Base-by-base conservation (phyloP, 2,113 vertebrate genomes). In the Melanostigma gelatinosum region DNA sequence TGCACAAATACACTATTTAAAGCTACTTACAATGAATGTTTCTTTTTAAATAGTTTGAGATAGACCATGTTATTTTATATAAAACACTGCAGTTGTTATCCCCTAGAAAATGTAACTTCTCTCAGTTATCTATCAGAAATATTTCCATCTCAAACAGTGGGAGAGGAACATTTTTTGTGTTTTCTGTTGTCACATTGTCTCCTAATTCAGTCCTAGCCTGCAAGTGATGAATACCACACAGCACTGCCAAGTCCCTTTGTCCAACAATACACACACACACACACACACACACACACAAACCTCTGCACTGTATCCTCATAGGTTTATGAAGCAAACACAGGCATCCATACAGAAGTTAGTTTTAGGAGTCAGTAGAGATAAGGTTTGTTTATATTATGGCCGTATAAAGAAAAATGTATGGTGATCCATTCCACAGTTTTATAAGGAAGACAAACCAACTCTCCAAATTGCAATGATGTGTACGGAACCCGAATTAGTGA, bases 161-260 rank as follows among this genome's bases (percentile, higher is more conserved):
- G n/a, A 69, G 38, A 74, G 8, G 27, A 48, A 27, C 44, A 10
- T 7, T 48, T 9, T 24, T 9, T 38, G 36, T 60, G 40, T 57
- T 71, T 29, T 46, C 29, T 76, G n/a, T 60, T 73, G 63, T 72
- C 40, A 15, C 32, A 36, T 24, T 66, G 46, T 50, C 62, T 79
- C 48, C 48, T 64, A 18, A 54, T 58, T 58, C 54, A 44, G 42
- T 38, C 9, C 2, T 38, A 46, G 32, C 42, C 46, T n/a, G 72
- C 27, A 80, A 74, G 77, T 70, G 85, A 52, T 85, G 80, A 88
- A 90, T 85, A 38, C 54, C 79, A 79, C 80, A 87, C 42, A 77
- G 24, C 16, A 4, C 65, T 77, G 75, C 60, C n/a, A 79, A 86
- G 68, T 32, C 42, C 38, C 20, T 58, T 44, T 63, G 27, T 54